Base-by-base conservation (phyloP, 1,140 invertebrate genomes). In the Glossosoma conforme region DNA sequence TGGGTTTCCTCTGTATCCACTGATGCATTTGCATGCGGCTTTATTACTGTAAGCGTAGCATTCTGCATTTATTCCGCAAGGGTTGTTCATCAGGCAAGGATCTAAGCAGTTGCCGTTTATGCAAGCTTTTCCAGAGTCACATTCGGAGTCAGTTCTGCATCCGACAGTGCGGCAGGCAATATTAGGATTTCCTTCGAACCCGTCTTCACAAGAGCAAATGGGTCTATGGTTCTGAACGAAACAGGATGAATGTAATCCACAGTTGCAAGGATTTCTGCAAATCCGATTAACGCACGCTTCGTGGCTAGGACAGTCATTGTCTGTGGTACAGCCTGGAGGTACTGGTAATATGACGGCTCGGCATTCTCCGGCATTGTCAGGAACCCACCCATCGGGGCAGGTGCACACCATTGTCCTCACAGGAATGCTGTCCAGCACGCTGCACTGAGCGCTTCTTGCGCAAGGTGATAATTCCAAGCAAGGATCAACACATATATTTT, bases 201-300 rank as follows among this genome's bases (percentile, higher is more conserved):
- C 88, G 58, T 85, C 77, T 53, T 82, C 75, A 62, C 91, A 94
- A 2, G 86, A 86, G 64, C 91, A 95, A 3, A 91, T 82, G 1
- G 91, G 87, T 22, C 87, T 81, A 59, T 94, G 91, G 56, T 91
- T 85, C 50, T 80, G 79, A 0, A 93, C 83, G 22, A 83, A 79
- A 60, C 92, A 95, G 51, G 85, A 79, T 4, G 90, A 85, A 62
- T 93, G 88, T 19, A 79, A 77, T 17, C 91, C 92, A 64, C 91
- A 94, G 62, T 87, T 85, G 62, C 91, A 94, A 2, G 90, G 89
- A 56, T 90, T 86, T 48, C 87, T 77, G 62, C 92, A 95, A 47
- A 87, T 80, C 61, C 88, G 75, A 60, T 92, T 90, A 22, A 92
- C 79, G 61, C 91, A 95, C 0, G 89, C 84, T 64, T 92, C 84